These are phyloP conservation scores for Psilopsiagon aurifrons DNA, from an alignment of 2,113 vertebrate genomes.

Conservation along the genomic window DNA sequence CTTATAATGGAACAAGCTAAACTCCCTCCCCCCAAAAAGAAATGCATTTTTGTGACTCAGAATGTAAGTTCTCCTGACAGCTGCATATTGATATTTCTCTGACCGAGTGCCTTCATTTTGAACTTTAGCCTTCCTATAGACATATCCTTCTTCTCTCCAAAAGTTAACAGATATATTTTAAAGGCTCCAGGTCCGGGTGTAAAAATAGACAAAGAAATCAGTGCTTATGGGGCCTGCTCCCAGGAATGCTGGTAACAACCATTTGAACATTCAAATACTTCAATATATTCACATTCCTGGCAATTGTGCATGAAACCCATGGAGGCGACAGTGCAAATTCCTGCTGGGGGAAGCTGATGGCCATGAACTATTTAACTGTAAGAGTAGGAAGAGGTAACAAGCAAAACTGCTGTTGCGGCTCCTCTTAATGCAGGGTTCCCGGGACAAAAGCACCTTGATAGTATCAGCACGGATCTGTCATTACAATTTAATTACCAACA, in stretches of 20 bases:
- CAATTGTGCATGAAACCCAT: not conserved
- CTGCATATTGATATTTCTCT: conserved; percentile 44
- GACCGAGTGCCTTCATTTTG: not conserved
- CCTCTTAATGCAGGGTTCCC: conserved; percentile 23
- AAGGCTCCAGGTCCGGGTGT: not conserved
- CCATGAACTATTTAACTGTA: conserved; percentile 26
- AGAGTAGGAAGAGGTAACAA: conserved; percentile 46
- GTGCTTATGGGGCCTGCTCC: not conserved
- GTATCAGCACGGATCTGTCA: conserved; percentile 52
- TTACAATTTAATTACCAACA: conserved; percentile 70
- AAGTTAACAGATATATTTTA: not conserved
- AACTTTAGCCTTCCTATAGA: conserved; percentile 6
- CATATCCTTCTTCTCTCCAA: not conserved
- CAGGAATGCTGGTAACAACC: not conserved
- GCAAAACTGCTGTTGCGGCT: conserved; percentile 39
- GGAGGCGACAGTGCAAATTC: not conserved
- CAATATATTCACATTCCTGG: not conserved
- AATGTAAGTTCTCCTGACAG: conserved; percentile 15
- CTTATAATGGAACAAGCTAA: not conserved
- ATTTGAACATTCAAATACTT: not conserved
- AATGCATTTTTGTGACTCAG: not conserved
- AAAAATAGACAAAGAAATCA: not conserved
- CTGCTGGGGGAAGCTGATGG: not conserved
- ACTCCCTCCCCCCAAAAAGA: not conserved
- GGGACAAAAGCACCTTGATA: conserved; percentile 64